A percentile compares a stretch with the other conserved stretches of the same genome.
Conservation (phyloP, 2,113 vertebrate species). For the Irena cyanogastra region DNA sequence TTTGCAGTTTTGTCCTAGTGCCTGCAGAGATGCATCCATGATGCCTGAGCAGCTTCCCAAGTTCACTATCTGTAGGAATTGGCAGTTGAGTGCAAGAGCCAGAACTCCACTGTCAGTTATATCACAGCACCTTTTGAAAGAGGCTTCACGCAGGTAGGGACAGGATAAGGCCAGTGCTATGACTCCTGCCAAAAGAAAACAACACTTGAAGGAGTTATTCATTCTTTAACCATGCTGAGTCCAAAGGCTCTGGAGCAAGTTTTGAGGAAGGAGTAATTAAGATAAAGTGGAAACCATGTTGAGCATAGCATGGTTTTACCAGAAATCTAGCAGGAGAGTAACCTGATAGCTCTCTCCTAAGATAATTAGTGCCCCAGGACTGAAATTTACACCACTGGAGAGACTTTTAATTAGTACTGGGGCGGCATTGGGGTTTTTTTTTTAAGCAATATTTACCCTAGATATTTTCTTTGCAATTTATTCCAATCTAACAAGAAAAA, state of each 20-base stretch:
- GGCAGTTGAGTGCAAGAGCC: conserved; percentile 75
- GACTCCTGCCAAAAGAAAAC: conserved; percentile 67
- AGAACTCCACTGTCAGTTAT: conserved; percentile 76
- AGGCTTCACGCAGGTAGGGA: conserved; percentile 65
- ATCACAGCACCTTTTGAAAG: conserved; percentile 73
- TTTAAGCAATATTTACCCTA: background rate
- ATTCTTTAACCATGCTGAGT: background rate
- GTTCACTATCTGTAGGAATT: conserved; percentile 71
- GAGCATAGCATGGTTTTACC: background rate
- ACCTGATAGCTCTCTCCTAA: background rate
- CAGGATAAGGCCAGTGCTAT: conserved; percentile 75
- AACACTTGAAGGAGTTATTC: background rate
- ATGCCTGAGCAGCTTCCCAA: conserved; percentile 73
- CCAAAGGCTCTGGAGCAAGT: background rate
- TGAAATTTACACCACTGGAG: background rate
- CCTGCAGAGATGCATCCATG: conserved; percentile 73
- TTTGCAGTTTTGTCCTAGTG: conserved; percentile 74
- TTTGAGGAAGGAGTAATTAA: background rate
- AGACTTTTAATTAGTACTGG: background rate
- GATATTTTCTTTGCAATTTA: background rate
- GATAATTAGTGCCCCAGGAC: background rate
- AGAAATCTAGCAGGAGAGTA: background rate
- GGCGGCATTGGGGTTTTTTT: background rate
- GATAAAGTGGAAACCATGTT: background rate
- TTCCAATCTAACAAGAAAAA: background rate